Evolutionary conservation across 2,113 vertebrate genomes (phyloP), one percentile per base, ranked within the genome.

Genomic region (Oceanites oceanicus): DNA sequence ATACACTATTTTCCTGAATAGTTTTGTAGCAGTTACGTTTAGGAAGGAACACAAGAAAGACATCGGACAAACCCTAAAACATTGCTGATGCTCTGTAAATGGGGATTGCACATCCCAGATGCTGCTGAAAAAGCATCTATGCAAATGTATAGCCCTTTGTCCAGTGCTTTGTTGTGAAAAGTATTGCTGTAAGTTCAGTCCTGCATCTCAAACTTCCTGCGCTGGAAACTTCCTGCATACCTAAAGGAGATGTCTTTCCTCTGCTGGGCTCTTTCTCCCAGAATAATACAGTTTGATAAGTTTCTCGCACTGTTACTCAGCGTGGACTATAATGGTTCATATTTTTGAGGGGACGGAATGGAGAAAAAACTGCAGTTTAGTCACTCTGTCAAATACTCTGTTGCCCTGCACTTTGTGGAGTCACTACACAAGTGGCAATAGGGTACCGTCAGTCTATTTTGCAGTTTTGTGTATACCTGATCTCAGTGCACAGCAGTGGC

Each of bases 51-150:
- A 47, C 7, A 40, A 90, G 68, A 91, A n/a, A 75, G 77, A 66
- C 19, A 13, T 68, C 0, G 0, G 76, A 59, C 52, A 86, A 84
- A 63, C 65, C 53, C 38, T 61, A 40, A 6, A 87, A 52, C 10
- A 29, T 42, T 89, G 65, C 85, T 86, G 73, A 75, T 87, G 70
- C 45, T 80, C 59, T 1, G 0, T 36, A 85, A 89, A 53, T 40
- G 65, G 52, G 79, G 34, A 84, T 40, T 88, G 68, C 30, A 17
- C 5, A 0, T 88, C 61, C 47, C 68, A 77, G 86, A 92, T 94
- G 79, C 94, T 87, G 73, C 90, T 91, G 78, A 42, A 86, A 89
- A 94, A 75, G 86, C 88, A 75, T 92, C 92, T 96, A 36, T 96
- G 95, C 92, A 93, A 92, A 92, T 80, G 21, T 74, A 49, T 25